Percentiles rank a stretch among this genome's conserved stretches.
These are phyloP conservation scores for Gymnogyps californianus DNA, from an alignment of 2,113 vertebrate genomes.

Conservation along the genomic window DNA sequence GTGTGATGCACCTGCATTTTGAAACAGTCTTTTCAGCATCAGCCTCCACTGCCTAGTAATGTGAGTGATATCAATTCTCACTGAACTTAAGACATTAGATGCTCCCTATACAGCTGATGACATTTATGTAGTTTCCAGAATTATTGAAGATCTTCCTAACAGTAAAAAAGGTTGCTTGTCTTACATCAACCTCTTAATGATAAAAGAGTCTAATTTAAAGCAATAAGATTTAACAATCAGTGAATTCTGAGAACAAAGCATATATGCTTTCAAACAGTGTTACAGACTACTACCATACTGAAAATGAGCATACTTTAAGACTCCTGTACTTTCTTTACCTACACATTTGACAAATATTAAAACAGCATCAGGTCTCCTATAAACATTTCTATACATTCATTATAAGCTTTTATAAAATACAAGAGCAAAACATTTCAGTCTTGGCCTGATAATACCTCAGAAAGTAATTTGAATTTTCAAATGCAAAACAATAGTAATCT, in stretches of 20 bases:
- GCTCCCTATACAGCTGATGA: not conserved
- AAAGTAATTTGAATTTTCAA: not conserved
- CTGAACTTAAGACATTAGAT: not conserved
- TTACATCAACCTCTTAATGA: not conserved
- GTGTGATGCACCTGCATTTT: not conserved
- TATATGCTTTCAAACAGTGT: not conserved
- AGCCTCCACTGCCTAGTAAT: not conserved
- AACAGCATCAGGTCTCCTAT: not conserved
- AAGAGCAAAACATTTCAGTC: not conserved
- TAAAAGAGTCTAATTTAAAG: not conserved
- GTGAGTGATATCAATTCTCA: not conserved
- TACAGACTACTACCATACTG: not conserved
- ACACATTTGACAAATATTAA: not conserved
- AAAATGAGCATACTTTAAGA: not conserved
- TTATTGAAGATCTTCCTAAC: not conserved
- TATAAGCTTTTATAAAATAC: not conserved
- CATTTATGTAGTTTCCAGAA: not conserved
- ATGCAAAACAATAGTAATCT: not conserved
- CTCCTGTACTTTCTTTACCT: not conserved
- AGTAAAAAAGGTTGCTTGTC: not conserved
- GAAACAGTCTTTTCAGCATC: not conserved
- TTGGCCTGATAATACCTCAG: not conserved
- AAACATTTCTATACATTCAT: not conserved
- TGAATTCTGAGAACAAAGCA: not conserved
- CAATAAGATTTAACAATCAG: not conserved